Conservation (phyloP, 1,140 invertebrate genomes). For the Drosophila aff. region DNA sequence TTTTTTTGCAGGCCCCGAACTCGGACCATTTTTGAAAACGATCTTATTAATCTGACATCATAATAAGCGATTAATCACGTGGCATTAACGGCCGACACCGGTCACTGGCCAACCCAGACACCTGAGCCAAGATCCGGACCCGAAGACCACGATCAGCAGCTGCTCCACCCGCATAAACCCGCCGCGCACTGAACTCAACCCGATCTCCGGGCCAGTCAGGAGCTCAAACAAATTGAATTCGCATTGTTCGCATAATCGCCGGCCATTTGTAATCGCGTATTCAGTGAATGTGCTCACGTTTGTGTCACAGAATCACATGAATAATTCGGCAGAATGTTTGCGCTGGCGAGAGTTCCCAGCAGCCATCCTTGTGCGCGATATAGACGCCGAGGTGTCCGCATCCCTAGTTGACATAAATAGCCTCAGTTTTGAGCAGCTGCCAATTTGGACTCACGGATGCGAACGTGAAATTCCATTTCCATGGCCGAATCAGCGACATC, state of each 20-base stretch:
- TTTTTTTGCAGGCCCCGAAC: slow-evolving; percentile 43
- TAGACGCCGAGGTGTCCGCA: slow-evolving; percentile 24
- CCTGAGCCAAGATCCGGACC: slow-evolving; percentile 64
- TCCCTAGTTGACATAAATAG: slow-evolving; percentile 52
- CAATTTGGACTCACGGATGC: slow-evolving; percentile 76
- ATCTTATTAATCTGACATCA: slow-evolving; percentile 85
- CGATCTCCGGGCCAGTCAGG: slow-evolving; percentile 42
- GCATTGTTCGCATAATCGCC: slow-evolving; percentile 76
- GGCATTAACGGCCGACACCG: slow-evolving; percentile 74
- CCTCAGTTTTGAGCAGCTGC: slow-evolving; percentile 70
- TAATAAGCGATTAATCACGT: slow-evolving; percentile 82
- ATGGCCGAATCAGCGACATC: slow-evolving; percentile 48
- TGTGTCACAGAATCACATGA: slow-evolving; percentile 74
- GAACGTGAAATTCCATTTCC: slow-evolving; percentile 34
- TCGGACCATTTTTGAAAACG: slow-evolving; percentile 73
- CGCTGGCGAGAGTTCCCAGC: slow-evolving; percentile 29
- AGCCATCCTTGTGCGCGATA: slow-evolving; percentile 12
- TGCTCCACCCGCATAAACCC: slow-evolving; percentile 43
- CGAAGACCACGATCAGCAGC: slow-evolving; percentile 60
- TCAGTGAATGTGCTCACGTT: slow-evolving; percentile 75
- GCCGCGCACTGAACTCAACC: slow-evolving; percentile 8
- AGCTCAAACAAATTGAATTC: slow-evolving; percentile 79
- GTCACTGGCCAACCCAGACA: slow-evolving; percentile 64
- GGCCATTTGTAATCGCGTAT: slow-evolving; percentile 63
- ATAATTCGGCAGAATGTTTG: slow-evolving; percentile 52